Evolutionary conservation across 2,888 invertebrate species (phyloP), one percentile per base, ranked within the genome.

Genomic region (Panzeria rudis): DNA sequence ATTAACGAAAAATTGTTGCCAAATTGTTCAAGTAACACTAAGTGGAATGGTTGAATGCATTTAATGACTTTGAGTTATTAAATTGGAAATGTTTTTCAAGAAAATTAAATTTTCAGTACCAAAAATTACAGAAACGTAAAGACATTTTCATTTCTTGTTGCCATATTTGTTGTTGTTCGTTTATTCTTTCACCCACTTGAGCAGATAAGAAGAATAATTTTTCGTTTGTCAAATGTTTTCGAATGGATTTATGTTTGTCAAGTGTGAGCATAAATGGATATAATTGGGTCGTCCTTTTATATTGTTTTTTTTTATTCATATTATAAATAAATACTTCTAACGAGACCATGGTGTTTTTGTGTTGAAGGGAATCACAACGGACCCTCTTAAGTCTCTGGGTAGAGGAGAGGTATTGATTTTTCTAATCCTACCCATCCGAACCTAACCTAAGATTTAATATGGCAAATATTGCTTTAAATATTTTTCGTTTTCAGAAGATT

Each of bases 1-100:
- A 50, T 50, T 44, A 35, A 44, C 23, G 3, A 15, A 72, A 66
- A 80, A 73, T 41, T 35, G 2, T 66, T 78, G 78, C 50, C 68
- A 79, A 79, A 79, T 62, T 56, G 23, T 47, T 64, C 25, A 66
- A 79, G 25, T 64, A 79, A 69, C 59, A 80, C 66, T 66, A 59
- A 73, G 35, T 64, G 9, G 20, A 69, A 54, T 76, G 82, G 76
- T 15, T 71, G 76, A 82, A 64, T 82, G 82, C 76, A 82, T 69
- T 76, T 76, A 82, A 82, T 76, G 44, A 71, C 13, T 69, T 56
- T 82, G 69, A 76, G 61, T 82, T 71, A 76, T 82, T 76, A 76
- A 82, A 82, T 71, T 82, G 76, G 64, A 82, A 82, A 71, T 71
- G 35, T 59, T 62, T 64, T 56, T 35, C 50, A 62, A 11, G 32